These are phyloP conservation scores for Nettapus auritus DNA, from an alignment of 2,113 vertebrate genomes.

Conservation along the genomic window DNA sequence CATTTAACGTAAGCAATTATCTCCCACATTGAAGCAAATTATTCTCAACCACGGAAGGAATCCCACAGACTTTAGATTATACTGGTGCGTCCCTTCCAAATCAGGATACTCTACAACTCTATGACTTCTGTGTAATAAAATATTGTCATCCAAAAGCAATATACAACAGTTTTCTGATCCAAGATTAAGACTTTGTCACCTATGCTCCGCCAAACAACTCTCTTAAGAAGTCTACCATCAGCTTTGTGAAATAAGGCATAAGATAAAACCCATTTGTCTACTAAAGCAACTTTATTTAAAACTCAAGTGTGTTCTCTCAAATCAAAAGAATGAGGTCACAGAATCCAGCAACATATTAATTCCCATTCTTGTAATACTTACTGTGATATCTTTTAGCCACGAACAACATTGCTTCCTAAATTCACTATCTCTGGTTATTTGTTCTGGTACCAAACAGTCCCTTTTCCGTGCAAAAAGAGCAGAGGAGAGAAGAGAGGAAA, in stretches of 20 bases:
- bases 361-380: constrained; percentile 73
- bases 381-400: constrained; percentile 88
- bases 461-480: constrained; percentile 60
- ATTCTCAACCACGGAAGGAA: not conserved
- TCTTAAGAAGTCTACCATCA: not conserved
- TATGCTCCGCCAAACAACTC: not conserved
- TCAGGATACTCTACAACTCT: not conserved
- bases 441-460: constrained; percentile 73
- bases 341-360: fast-evolving
- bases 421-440: constrained; percentile 75
- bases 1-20: not conserved
- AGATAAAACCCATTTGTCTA: not conserved
- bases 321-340: not conserved
- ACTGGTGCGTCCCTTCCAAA: not conserved
- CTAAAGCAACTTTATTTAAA: not conserved
- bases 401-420: constrained; percentile 82
- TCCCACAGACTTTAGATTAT: not conserved
- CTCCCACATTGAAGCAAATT: not conserved
- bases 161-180: not conserved
- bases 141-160: not conserved
- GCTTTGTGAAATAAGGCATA: not conserved
- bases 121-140: not conserved
- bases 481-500: fast-evolving
- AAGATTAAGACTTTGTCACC: not conserved
- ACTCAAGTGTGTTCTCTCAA: not conserved